Evolutionary conservation across 1,140 invertebrate species (phyloP).

Genomic region (Leucophenga varia): DNA sequence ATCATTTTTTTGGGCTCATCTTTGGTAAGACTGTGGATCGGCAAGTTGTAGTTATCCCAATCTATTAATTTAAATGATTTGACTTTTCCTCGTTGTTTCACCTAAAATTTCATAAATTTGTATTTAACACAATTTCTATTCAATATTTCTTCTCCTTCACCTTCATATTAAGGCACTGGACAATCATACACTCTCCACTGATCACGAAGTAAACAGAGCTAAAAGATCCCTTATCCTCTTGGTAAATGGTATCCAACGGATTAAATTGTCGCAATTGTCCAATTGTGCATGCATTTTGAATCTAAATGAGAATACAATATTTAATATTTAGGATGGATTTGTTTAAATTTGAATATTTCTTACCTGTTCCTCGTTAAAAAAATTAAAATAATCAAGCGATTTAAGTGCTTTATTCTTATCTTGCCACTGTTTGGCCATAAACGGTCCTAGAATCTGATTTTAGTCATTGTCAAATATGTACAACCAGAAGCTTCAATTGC

Average conservation of each 20-base stretch:
- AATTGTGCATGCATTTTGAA: slow-evolving; percentile 36
- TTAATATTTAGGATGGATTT: too few species aligned
- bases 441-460: slow-evolving; percentile 21
- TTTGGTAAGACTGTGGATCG: not conserved
- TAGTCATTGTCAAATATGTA: slow-evolving; percentile 35
- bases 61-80: slow-evolving; percentile 10
- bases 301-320: slow-evolving; percentile 15
- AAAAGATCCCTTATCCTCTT: slow-evolving; percentile 32
- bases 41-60: not conserved
- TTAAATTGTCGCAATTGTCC: slow-evolving; percentile 31
- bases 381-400: slow-evolving; percentile 45
- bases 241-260: slow-evolving; percentile 40
- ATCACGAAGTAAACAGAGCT: slow-evolving; percentile 47
- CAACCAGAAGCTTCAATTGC: slow-evolving; percentile 36
- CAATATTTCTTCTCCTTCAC: slow-evolving; percentile 21
- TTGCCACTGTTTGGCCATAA: slow-evolving; percentile 35
- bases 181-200: slow-evolving; percentile 47
- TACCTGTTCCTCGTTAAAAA: slow-evolving; percentile 35
- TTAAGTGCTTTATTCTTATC: slow-evolving; percentile 41
- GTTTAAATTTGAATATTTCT: slow-evolving; percentile 5
- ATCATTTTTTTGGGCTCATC: not conserved
- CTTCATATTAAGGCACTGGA: slow-evolving; percentile 42
- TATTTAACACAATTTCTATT: not conserved
- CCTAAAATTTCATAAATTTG: slow-evolving; percentile 10
- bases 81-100: slow-evolving; percentile 11